Evolutionary conservation across 37 sponge, comb jelly and placozoan genomes (phyloP).

Genomic region (Eunapius fragilis): DNA sequence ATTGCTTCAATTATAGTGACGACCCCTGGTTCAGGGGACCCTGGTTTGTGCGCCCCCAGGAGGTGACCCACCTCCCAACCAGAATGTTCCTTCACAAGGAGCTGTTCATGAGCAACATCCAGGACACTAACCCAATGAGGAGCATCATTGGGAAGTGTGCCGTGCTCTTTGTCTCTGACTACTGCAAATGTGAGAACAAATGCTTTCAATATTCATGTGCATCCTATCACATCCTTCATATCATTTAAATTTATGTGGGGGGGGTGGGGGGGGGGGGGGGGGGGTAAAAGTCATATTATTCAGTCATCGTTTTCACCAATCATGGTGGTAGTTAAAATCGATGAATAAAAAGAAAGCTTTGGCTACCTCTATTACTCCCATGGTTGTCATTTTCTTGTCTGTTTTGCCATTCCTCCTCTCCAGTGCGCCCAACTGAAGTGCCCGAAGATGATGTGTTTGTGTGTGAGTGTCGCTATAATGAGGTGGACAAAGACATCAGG

Average conservation of each 20-base stretch:
- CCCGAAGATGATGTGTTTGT: conserved; percentile 84
- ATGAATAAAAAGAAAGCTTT: too few species aligned
- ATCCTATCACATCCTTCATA: background rate
- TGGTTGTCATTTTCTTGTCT: background rate
- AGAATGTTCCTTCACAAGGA: conserved; percentile 83
- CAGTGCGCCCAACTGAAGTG: conserved; percentile 69
- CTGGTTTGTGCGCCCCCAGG: conserved; percentile 87
- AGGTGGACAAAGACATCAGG: conserved; percentile 79
- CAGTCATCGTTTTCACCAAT: too few species aligned
- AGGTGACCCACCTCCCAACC: conserved; percentile 80
- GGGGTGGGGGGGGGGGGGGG: too few species aligned
- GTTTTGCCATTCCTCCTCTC: background rate
- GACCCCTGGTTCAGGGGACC: conserved; percentile 93
- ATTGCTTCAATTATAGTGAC: conserved; percentile 29
- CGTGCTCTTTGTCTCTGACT: conserved; percentile 70
- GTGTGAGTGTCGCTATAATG: conserved; percentile 82
- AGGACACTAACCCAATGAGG: conserved; percentile 93
- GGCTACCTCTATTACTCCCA: background rate
- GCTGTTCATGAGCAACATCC: conserved; percentile 86
- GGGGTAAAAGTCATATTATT: too few species aligned
- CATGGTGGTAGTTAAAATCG: too few species aligned
- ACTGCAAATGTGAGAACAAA: conserved; percentile 64
- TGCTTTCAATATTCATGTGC: background rate
- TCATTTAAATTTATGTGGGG: too few species aligned
- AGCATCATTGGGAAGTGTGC: conserved; percentile 81